These are phyloP conservation scores for Bactericera cockerelli DNA, from an alignment of 1,140 invertebrate species.

Conservation along the genomic window DNA sequence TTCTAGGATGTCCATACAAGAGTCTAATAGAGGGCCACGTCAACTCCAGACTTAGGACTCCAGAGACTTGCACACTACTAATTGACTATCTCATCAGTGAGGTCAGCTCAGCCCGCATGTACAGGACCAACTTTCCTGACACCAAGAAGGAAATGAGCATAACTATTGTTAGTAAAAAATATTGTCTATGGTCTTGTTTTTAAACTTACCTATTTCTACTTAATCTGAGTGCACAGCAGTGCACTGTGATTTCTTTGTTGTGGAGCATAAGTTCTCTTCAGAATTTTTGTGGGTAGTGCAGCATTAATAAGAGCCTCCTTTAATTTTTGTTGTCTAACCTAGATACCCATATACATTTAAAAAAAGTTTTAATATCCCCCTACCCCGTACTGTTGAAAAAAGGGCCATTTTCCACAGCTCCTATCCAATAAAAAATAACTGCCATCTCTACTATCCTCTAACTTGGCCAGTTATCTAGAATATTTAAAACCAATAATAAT, in stretches of 20 bases:
- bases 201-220: background rate
- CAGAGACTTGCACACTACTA: conserved; percentile 45
- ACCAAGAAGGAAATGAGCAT: background rate
- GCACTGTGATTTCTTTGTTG: background rate
- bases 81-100: conserved; percentile 67
- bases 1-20: conserved; percentile 51
- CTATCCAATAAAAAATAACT: no score
- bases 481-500: no score
- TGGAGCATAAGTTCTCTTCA: background rate
- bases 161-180: background rate
- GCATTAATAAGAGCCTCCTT: no score
- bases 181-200: background rate
- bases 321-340: no score
- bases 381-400: no score
- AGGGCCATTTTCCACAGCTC: no score
- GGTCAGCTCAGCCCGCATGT: conserved; percentile 63
- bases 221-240: background rate
- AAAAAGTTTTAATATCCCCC: no score
- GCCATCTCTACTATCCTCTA: no score
- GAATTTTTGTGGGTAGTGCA: no score
- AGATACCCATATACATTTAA: conserved; percentile 10
- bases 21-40: conserved; percentile 45
- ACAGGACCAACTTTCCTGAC: conserved; percentile 42
- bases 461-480: no score
- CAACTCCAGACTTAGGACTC: conserved; percentile 46